These are phyloP conservation scores for Bagarius yarrelli DNA, from an alignment of 2,113 vertebrate genomes.

Conservation along the genomic window DNA sequence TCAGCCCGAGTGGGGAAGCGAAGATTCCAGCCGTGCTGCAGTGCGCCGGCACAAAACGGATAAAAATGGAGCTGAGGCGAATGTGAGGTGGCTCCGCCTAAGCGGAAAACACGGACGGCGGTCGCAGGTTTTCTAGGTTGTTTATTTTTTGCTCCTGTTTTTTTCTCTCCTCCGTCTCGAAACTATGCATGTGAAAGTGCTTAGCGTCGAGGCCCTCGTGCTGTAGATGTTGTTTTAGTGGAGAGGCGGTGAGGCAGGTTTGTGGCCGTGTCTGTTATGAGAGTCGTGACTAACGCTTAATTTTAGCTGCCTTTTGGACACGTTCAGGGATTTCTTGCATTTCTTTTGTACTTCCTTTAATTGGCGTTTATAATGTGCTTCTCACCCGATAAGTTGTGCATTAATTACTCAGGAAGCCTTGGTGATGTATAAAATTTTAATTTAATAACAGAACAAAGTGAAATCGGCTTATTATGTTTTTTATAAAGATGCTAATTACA, in stretches of 20 bases:
- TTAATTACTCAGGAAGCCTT: not conserved
- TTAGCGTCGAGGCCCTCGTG: not conserved
- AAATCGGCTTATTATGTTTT: not conserved
- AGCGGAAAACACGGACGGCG: slow-evolving; percentile 86
- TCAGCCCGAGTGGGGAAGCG: slow-evolving; percentile 71
- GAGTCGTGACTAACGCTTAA: slow-evolving; percentile 42
- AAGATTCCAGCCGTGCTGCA: slow-evolving; percentile 76
- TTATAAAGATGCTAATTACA: not conserved
- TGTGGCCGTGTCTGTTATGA: slow-evolving; percentile 51
- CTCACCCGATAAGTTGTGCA: not conserved
- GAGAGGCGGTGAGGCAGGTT: slow-evolving; percentile 41
- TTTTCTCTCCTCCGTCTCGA: slow-evolving; percentile 14
- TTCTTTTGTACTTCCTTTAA: not conserved
- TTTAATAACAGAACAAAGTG: not conserved
- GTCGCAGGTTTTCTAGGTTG: slow-evolving; percentile 81
- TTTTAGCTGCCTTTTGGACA: slow-evolving; percentile 19
- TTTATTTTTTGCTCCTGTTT: slow-evolving; percentile 45
- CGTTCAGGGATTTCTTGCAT: not conserved
- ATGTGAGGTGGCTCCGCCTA: slow-evolving; percentile 94
- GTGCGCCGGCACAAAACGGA: slow-evolving; percentile 91
- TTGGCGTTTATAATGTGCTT: not conserved
- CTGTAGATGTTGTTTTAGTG: slow-evolving; percentile 41
- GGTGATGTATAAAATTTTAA: not conserved
- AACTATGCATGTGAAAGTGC: slow-evolving; percentile 35
- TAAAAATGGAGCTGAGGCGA: slow-evolving; percentile 89